Evolutionary conservation across 2,113 vertebrate species (phyloP), one percentile per base, ranked within the genome.

Genomic region (Chaetorhynchus papuensis): DNA sequence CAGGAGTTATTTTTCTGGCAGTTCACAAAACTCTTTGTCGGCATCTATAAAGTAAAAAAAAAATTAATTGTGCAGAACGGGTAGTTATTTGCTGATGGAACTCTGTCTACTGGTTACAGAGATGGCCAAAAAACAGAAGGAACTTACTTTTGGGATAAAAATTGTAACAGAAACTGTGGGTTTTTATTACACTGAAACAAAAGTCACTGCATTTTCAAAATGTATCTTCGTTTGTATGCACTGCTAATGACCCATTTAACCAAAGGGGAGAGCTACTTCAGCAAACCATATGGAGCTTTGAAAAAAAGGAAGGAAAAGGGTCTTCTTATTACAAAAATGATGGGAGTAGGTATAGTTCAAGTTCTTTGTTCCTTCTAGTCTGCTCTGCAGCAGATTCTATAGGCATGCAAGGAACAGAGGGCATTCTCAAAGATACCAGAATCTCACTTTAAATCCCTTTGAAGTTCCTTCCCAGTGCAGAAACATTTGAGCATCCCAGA

Each of bases 31-130:
- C 33, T 75, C 35, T 88, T 59, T 76, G 60, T 71, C 76, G 76
- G 33, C 53, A 35, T 77, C 71, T 52, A 70, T 81, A 84, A 97
- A 93, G 41, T 78, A 70, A 83, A 77, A 96, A 83, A 94, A 74
- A 59, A 24, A 35, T 66, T 94, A 78, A 92, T 93, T 93, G 87
- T 69, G 61, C 56, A 89, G 85, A 91, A 90, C 7, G 17, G 39
- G 54, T 35, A 69, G 39, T 61, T 60, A 44, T 75, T 92, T 90
- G 42, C 64, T 79, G 50, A 35, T 80, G 50, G n/a, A n/a, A 88
- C 8, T 64, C 52, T 87, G 63, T 69, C 57, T 72, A 6, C 49
- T 3, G 0, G 4, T 91, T 53, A 63, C 26, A 41, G 85, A 65
- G 68, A 77, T n/a, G 22, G 41, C 11, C 6, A 80, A 72, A 87